Evolutionary conservation across 2,113 vertebrate species (phyloP).

Genomic region (Microcebus tavaratra): DNA sequence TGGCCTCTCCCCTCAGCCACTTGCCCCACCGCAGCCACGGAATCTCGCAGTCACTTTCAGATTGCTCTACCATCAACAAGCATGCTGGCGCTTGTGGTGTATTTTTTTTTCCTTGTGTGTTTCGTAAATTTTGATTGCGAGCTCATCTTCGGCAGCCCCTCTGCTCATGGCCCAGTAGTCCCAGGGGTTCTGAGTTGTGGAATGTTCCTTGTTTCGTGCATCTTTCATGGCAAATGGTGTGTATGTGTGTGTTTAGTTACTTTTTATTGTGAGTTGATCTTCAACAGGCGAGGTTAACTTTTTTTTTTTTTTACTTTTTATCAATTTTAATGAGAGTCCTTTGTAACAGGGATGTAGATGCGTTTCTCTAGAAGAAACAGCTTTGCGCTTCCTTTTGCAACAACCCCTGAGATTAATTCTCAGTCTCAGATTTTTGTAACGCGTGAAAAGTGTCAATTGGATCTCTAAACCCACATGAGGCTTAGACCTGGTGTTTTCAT

Average conservation of each 20-base stretch:
- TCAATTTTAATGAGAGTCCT: not conserved
- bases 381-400: not conserved
- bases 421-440: not conserved
- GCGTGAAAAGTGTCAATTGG: not conserved
- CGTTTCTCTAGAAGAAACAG: not conserved
- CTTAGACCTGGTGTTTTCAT: not conserved
- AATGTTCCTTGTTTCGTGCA: not conserved
- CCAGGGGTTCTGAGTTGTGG: not conserved
- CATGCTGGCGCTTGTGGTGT: not conserved
- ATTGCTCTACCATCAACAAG: not conserved
- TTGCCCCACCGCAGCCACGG: not conserved
- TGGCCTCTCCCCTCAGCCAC: not conserved
- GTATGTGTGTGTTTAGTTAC: not conserved
- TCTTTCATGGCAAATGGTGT: not conserved
- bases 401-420: not conserved
- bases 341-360: not conserved
- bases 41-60: not conserved
- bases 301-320: not conserved
- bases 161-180: accelerated
- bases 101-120: not conserved
- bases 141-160: not conserved
- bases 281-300: not conserved
- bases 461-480: not conserved
- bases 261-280: not conserved
- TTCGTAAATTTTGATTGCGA: not conserved